Percentiles rank a stretch among this genome's conserved stretches.
Conservation (phyloP, 2,113 vertebrate genomes). For the Dolichotis patagonum region DNA sequence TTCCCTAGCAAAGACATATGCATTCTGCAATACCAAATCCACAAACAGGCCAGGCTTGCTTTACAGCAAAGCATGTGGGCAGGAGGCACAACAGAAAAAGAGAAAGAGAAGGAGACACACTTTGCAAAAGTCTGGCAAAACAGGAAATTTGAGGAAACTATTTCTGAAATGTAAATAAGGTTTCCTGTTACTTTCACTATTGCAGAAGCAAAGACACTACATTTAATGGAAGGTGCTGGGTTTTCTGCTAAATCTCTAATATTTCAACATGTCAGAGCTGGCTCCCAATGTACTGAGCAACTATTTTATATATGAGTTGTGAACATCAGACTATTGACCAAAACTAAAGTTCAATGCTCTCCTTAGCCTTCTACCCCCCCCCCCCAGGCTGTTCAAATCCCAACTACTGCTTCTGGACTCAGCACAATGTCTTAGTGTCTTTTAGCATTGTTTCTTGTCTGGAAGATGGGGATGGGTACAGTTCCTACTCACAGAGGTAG, state of each 20-base stretch:
- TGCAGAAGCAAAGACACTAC: constrained; percentile 71
- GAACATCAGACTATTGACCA: constrained; percentile 1
- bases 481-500: background rate
- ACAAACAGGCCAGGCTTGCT: background rate
- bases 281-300: constrained; percentile 52
- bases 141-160: constrained; percentile 85
- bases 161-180: constrained; percentile 87
- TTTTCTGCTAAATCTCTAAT: constrained; percentile 77
- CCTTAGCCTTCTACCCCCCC: background rate
- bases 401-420: background rate
- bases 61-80: background rate
- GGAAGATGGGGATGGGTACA: background rate
- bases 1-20: background rate
- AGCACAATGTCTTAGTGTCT: background rate
- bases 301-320: constrained; percentile 41
- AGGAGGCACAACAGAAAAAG: constrained; percentile 53
- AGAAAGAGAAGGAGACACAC: constrained; percentile 35
- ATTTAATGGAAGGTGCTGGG: constrained; percentile 72
- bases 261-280: constrained; percentile 77
- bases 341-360: constrained; percentile 24
- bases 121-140: constrained; percentile 78
- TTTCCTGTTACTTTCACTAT: constrained; percentile 85
- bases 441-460: background rate
- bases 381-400: background rate
- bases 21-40: background rate